Evolutionary conservation across 2,888 invertebrate species (phyloP), one percentile per base, ranked within the genome.

Genomic region (Archaeoteleia sp.): DNA sequence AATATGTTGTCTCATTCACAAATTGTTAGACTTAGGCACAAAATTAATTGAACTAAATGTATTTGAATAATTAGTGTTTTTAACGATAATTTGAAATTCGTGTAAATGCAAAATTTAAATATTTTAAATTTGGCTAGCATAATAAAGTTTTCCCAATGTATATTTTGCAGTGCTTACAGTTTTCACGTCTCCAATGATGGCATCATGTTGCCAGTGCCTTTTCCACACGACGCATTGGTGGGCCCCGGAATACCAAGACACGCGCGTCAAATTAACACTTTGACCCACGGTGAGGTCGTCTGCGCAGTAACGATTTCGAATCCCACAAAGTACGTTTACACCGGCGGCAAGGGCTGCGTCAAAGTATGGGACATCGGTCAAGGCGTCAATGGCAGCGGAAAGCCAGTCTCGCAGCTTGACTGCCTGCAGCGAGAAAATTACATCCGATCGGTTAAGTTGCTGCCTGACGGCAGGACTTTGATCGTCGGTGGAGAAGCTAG

Each of bases 401-500:
- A 81, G 46, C 95, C 96, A 45, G 93, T 96, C 70, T 94, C 95
- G 69, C 95, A 96, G 83, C 88, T 97, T 72, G 96, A 96, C 86
- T 97, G 96, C 86, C 88, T 96, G 89, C 95, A 96, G 91, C 88
- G 95, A 74, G 96, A 97, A 86, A 96, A 96, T 87, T 97, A 97
- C 87, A 96, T 97, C 74, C 75, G 81, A 77, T 96, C 96, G 29
- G 97, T 97, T 75, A 97, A 97, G 85, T 87, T 98, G 23, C 87
- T 97, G 65, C 95, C 95, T 0, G 97, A 97, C 83, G 96, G 96
- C 1, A 89, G 96, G 72, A 97, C 96, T 20, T 87, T 98, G 74
- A 95, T 98, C 76, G 97, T 98, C 34, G 97, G 98, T 17, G 97
- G 97, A 8, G 98, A 98, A 86, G 96, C 97, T 3, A 94, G 94